Conservation (phyloP, 1,140 invertebrate genomes). For the Lasioglossum baleicum region DNA sequence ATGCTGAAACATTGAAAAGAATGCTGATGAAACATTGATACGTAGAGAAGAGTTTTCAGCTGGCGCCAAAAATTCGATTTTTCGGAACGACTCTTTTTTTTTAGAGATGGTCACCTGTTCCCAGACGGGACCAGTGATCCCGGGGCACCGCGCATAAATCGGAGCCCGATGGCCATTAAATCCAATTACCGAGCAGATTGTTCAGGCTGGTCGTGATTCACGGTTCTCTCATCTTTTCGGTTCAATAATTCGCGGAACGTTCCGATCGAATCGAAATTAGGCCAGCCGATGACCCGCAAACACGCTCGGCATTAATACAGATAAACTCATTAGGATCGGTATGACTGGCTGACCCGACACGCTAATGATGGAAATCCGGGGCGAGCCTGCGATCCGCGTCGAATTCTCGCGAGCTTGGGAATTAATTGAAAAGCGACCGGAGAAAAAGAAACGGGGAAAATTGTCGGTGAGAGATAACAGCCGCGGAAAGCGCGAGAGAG, state of each 20-base stretch:
- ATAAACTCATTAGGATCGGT: constrained; percentile 41
- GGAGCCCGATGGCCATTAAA: background rate
- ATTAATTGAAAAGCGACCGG: background rate
- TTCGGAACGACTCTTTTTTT: too few species aligned
- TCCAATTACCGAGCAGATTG: background rate
- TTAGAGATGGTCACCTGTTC: background rate
- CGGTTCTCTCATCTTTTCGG: background rate
- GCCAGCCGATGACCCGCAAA: constrained; percentile 36
- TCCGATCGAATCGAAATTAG: constrained; percentile 24
- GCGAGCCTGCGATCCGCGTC: background rate
- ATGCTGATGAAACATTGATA: too few species aligned
- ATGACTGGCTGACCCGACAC: constrained; percentile 18
- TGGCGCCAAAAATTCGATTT: too few species aligned
- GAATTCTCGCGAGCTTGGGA: background rate
- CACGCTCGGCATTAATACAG: constrained; percentile 26
- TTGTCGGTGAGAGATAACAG: too few species aligned
- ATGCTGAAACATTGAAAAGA: too few species aligned
- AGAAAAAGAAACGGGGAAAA: too few species aligned
- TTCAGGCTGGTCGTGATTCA: background rate
- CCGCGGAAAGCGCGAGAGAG: too few species aligned
- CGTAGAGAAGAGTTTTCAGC: too few species aligned
- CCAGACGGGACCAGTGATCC: background rate
- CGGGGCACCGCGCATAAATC: background rate
- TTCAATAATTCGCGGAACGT: background rate
- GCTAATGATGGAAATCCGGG: constrained; percentile 43